These are phyloP conservation scores for Mythimna pallens DNA, from an alignment of 2,888 invertebrate genomes.

Conservation along the genomic window DNA sequence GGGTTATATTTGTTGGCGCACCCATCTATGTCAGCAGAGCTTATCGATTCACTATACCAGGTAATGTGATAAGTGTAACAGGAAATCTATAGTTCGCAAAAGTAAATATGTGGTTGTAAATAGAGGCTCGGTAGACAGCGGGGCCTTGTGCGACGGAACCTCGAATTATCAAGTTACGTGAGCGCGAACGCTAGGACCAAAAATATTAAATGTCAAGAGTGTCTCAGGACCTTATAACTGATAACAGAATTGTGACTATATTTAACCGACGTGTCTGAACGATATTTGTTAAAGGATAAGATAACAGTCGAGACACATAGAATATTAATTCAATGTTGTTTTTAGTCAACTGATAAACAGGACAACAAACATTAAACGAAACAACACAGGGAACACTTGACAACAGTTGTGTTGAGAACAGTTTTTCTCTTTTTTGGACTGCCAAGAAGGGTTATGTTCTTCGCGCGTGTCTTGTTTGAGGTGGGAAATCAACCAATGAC, in stretches of 20 bases:
- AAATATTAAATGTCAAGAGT: constrained; percentile 45
- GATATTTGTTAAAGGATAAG: constrained; percentile 22
- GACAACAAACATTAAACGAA: too few relatives aligned
- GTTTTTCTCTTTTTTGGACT: too few relatives aligned
- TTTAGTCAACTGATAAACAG: too few relatives aligned
- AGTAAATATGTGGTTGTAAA: constrained; percentile 53
- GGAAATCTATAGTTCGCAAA: constrained; percentile 61
- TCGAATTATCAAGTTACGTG: constrained; percentile 28
- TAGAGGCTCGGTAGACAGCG: constrained; percentile 62
- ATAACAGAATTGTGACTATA: constrained; percentile 12
- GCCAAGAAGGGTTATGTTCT: too few relatives aligned
- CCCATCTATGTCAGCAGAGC: constrained; percentile 49
- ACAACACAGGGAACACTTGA: too few relatives aligned
- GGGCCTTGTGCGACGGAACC: constrained; percentile 49
- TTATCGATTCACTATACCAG: constrained; percentile 59
- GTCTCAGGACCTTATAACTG: constrained; percentile 39
- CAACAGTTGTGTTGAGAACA: too few relatives aligned
- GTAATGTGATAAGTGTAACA: constrained; percentile 66
- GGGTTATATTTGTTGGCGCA: constrained; percentile 50
- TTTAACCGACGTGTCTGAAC: constrained; percentile 10
- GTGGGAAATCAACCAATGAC: too few relatives aligned
- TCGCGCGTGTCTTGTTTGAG: too few relatives aligned
- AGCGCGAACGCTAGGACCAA: constrained; percentile 27
- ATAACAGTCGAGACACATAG: constrained; percentile 2
- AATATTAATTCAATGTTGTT: constrained; percentile 8